A percentile compares a stretch with the other conserved stretches of the same genome.
These are phyloP conservation scores for Tachina lurida DNA, from an alignment of 2,888 invertebrate species.

Conservation along the genomic window DNA sequence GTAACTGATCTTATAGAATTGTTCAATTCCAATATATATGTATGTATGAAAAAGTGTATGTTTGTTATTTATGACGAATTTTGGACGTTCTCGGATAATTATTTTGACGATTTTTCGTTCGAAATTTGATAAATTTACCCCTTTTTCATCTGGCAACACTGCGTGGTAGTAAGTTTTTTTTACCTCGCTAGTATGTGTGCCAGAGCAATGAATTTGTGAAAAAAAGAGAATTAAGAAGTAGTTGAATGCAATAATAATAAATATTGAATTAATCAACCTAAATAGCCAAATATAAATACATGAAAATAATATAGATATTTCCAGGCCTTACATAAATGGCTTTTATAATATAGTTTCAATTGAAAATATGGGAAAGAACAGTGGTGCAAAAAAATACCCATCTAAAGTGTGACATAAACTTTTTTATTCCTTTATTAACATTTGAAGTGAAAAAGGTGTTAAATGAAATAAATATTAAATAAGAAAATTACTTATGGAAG, in stretches of 20 bases:
- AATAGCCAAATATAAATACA: conserved; percentile 49
- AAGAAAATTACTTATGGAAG: conserved; percentile 14
- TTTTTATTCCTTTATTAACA: conserved; percentile 58
- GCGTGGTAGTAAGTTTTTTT: conserved; percentile 41
- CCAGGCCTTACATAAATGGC: conserved; percentile 43
- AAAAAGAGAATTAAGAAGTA: conserved; percentile 56
- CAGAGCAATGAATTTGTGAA: conserved; percentile 67
- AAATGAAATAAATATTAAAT: conserved; percentile 32
- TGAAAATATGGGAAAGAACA: conserved; percentile 61
- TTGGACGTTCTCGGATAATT: no score
- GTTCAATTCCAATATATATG: no score
- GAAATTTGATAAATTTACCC: no score
- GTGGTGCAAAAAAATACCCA: conserved; percentile 56
- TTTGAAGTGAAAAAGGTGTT: conserved; percentile 54
- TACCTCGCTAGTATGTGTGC: conserved; percentile 67
- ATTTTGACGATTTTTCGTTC: no score
- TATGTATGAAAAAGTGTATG: no score
- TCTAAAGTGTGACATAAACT: conserved; percentile 63
- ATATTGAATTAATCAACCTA: conserved; percentile 53
- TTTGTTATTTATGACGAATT: no score
- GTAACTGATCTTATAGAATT: no score
- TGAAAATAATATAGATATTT: conserved; percentile 37
- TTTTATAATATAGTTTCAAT: conserved; percentile 37
- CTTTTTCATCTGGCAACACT: conserved; percentile 3
- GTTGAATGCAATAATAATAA: conserved; percentile 62